Conservation (phyloP, 1,140 invertebrate species). For the Dufourea novaeangliae region DNA sequence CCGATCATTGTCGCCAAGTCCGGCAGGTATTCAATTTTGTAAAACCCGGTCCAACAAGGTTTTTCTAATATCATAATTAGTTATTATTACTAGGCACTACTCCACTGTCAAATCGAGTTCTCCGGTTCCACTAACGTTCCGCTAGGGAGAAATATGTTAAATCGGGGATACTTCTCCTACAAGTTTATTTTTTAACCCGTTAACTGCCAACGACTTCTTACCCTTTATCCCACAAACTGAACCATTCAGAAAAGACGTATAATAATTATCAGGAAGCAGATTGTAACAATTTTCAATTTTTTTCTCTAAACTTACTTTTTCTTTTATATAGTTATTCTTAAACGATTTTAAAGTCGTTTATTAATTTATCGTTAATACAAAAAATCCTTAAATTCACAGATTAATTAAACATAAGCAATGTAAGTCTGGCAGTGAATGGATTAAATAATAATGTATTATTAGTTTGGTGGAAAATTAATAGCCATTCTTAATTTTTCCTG, state of each 20-base stretch:
- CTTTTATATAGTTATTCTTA: too few relatives aligned
- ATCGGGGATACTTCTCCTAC: neutral
- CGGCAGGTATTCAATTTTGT: constrained; percentile 1
- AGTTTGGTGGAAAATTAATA: neutral
- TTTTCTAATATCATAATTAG: neutral
- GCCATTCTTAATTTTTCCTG: neutral
- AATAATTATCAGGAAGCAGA: too few relatives aligned
- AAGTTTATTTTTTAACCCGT: neutral
- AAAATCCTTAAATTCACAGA: neutral
- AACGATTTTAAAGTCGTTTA: too few relatives aligned
- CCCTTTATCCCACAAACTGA: too few relatives aligned
- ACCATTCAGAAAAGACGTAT: too few relatives aligned
- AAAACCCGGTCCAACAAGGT: neutral
- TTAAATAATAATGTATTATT: neutral
- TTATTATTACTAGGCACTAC: constrained; percentile 6
- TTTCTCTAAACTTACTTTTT: too few relatives aligned
- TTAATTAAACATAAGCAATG: neutral
- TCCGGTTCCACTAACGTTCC: neutral
- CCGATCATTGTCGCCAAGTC: neutral
- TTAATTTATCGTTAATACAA: too few relatives aligned
- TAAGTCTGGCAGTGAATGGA: neutral
- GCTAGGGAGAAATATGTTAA: neutral
- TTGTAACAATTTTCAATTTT: too few relatives aligned
- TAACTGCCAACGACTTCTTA: neutral
- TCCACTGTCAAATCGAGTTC: neutral